A percentile compares a stretch with the other conserved stretches of the same genome.
These are phyloP conservation scores for Ictidomys tridecemlineatus DNA, from an alignment of 2,113 vertebrate species.

Conservation along the genomic window DNA sequence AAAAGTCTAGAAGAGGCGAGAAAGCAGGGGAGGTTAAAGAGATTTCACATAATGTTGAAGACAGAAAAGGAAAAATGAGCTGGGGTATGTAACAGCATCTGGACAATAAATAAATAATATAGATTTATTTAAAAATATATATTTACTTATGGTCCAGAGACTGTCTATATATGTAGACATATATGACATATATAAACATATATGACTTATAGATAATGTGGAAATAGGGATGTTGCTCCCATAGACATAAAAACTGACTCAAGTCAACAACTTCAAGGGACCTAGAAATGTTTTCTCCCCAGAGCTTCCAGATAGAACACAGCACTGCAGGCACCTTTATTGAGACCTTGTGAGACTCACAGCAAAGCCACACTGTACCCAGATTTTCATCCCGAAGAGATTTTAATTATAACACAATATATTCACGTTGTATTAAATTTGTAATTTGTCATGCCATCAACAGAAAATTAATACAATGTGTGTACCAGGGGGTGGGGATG, in stretches of 20 bases:
- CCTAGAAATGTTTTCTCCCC: background rate
- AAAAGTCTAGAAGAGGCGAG: background rate
- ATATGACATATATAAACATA: no score
- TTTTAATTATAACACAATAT: background rate
- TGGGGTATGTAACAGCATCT: background rate
- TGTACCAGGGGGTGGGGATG: background rate
- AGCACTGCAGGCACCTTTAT: background rate
- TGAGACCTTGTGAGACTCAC: background rate
- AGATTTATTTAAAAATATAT: no score
- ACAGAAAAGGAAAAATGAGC: background rate
- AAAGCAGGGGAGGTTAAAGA: background rate
- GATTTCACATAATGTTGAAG: background rate
- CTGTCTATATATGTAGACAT: no score
- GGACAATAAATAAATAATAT: background rate
- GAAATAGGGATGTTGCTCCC: background rate
- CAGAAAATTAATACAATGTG: background rate
- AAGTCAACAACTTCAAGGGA: background rate
- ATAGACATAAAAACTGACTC: background rate
- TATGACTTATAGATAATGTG: background rate
- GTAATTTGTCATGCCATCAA: background rate
- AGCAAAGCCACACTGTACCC: background rate
- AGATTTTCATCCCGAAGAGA: background rate
- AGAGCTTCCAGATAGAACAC: background rate
- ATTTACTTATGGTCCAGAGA: no score
- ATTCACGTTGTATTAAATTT: background rate